Base-by-base conservation (phyloP, 1,140 invertebrate genomes). In the Harpegnathos saltator region DNA sequence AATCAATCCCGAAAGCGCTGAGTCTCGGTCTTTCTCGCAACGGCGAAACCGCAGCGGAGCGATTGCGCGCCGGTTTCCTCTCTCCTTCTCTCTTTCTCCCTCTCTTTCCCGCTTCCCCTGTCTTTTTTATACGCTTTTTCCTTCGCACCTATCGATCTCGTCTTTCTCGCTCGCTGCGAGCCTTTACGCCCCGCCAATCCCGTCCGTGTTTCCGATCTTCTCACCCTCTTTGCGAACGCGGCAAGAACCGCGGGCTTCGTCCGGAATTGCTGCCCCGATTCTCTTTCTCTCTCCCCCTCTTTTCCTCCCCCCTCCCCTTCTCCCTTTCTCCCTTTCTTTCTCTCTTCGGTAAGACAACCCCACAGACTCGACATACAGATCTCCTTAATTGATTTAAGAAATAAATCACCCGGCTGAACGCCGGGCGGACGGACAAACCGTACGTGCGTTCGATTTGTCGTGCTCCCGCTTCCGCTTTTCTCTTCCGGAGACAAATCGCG, bases 361-460 rank as follows among this genome's bases (percentile, higher is more conserved):
- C 11, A 74, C 50, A 12, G 61, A 29, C 52, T 73, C 71, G 72
- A 84, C 50, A 61, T 78, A 81, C 54, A 72, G 75, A 86, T 85
- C 84, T 74, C 50, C 85, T 86, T 86, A 86, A 86, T 86, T 85
- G 85, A 85, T 86, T 86, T 85, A 74, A 82, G 86, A 80, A 56
- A 86, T 86, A 87, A 83, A 86, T 85, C 84, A 85, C 68, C 50
- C 82, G 82, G 48, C 48, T 63, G 61, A 80, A 54, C 71, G 65
- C 58, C 65, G 65, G 65, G 65, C n/a, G 38, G 71, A 69, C 65
- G 75, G 75, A 78, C 75, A 78, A 78, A 80, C 75, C 75, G 75
- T 80, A 71, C 75, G 65, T 80, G 54, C 75, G 52, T 80, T 80
- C 65, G 75, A 80, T 80, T 80, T 80, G 65, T 80, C 65, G 29